Evolutionary conservation across 2,888 invertebrate species (phyloP), one percentile per base, ranked within the genome.

Genomic region (Brassicogethes aeneus): DNA sequence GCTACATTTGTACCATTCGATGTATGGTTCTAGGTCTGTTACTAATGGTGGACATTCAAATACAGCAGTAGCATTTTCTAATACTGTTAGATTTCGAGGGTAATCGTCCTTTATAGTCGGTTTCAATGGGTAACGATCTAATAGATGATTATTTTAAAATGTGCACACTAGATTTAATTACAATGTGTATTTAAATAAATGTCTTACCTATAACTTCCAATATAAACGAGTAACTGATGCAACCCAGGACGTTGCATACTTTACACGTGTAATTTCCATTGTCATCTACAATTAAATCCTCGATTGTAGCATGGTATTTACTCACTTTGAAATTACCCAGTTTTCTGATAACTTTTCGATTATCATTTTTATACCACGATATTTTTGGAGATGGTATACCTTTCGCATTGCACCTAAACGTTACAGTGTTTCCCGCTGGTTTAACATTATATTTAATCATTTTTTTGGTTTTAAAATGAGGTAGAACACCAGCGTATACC

Each of bases 211-310:
- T 76, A 39, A 90, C 77, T 42, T 80, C 77, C 36, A 89, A 73
- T 48, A 72, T 74, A 54, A 77, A 81, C 0, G 80, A 82, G 58
- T 80, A 81, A 36, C 80, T 74, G 43, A 91, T 82, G 57, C 86
- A 85, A 1, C 88, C 94, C 40, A 82, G 68, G 7, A 71, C 66
- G 63, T 96, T 97, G 67, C 86, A 86, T 3, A 92, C 84, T 33
- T 79, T 71, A 61, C 97, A 97, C 0, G 83, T 88, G 64, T 95
- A 97, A 54, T 84, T 80, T 1, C 91, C 96, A 42, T 80, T 78
- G 61, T 97, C 97, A 16, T 79, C 76, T 3, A 82, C 80, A 1
- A 88, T 82, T 32, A 90, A 70, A 58, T 94, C 91, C 50, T 89
- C 87, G 53, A 96, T 69, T 5, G 74, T 70, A 40, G 92, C 71